Conservation (phyloP, 1,140 invertebrate species). For the Papilio dardanus region DNA sequence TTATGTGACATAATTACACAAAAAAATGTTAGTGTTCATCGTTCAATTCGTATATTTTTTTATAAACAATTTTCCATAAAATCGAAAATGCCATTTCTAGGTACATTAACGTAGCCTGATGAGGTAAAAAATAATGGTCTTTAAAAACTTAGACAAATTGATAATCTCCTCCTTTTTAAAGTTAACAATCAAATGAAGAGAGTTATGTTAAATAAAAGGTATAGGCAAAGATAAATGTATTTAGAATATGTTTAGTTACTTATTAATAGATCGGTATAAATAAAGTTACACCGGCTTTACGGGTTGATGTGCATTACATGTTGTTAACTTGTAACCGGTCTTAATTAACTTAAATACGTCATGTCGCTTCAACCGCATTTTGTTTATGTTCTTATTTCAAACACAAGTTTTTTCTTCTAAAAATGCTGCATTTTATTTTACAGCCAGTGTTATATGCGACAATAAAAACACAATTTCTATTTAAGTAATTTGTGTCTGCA, state of each 20-base stretch:
- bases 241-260: slow-evolving; percentile 5
- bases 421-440: too few relatives aligned
- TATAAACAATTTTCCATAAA: too few relatives aligned
- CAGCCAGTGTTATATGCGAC: too few relatives aligned
- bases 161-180: too few relatives aligned
- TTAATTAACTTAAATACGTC: slow-evolving; percentile 23
- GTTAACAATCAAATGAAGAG: not conserved
- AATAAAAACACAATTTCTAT: too few relatives aligned
- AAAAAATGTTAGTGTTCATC: too few relatives aligned
- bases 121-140: too few relatives aligned
- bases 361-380: not conserved
- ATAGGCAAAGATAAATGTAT: not conserved
- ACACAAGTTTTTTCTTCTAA: not conserved
- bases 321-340: slow-evolving; percentile 15
- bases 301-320: slow-evolving; percentile 4
- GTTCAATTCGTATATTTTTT: too few relatives aligned
- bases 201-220: not conserved
- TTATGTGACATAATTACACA: too few relatives aligned
- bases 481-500: too few relatives aligned
- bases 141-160: not conserved
- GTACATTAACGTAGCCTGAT: too few relatives aligned
- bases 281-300: slow-evolving; percentile 6
- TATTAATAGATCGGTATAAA: slow-evolving; percentile 15
- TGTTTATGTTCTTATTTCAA: slow-evolving; percentile 5
- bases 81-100: too few relatives aligned